Conservation (phyloP, 2,113 vertebrate species). For the Petromus typicus region DNA sequence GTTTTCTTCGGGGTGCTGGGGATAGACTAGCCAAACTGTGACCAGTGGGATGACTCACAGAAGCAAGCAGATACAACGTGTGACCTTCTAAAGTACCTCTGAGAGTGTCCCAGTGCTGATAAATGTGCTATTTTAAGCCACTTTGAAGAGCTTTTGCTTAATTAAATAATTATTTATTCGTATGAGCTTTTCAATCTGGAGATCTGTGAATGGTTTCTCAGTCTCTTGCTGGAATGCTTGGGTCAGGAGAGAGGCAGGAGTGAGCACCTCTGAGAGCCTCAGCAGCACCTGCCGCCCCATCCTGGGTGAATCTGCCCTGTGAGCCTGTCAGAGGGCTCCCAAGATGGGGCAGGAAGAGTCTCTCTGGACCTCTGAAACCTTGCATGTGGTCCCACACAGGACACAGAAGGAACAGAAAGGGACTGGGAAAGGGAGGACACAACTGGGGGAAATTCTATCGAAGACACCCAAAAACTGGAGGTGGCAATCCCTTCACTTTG, state of each 20-base stretch:
- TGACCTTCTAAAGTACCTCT: neutral
- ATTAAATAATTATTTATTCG: constrained; percentile 5
- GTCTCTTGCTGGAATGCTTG: neutral
- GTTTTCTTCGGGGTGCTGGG: neutral
- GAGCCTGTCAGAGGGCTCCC: neutral
- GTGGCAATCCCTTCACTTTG: neutral
- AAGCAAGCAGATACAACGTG: neutral
- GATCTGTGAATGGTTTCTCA: neutral
- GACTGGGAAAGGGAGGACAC: neutral
- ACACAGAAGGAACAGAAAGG: neutral
- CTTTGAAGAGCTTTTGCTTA: neutral
- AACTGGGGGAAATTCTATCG: neutral
- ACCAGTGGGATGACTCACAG: neutral
- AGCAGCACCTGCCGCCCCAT: neutral
- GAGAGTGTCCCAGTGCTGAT: neutral
- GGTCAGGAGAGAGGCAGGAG: neutral
- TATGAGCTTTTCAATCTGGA: constrained; percentile 3
- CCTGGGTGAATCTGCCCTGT: neutral
- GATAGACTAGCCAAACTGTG: neutral
- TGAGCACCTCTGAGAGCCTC: neutral
- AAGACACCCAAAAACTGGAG: neutral
- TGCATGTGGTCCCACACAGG: neutral
- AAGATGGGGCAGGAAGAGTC: neutral
- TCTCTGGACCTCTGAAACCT: neutral
- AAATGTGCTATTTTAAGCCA: neutral